Percentiles rank a stretch among this genome's conserved stretches.
phyloP scores from a whole-genome alignment of 2,113 vertebrate genomes.

The Conger conger region DNA sequence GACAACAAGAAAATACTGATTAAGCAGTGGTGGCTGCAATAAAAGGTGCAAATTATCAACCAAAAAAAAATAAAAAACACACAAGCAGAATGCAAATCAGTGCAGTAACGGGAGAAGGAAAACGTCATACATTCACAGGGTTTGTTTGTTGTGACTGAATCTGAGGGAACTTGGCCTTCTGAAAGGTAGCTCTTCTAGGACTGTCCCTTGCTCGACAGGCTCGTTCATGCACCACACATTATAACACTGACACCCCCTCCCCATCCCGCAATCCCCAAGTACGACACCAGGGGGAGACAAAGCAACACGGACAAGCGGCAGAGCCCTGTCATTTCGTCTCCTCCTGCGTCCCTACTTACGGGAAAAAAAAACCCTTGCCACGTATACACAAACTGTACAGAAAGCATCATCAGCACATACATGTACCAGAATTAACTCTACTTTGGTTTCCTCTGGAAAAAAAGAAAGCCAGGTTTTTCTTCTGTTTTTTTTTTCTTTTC shows the following conservation, averaged over 20 bases:
- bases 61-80: not conserved
- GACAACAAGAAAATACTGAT: conserved; percentile 16
- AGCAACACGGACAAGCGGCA: conserved; percentile 25
- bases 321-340: conserved; percentile 48
- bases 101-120: conserved; percentile 37
- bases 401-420: conserved; percentile 55
- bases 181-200: conserved; percentile 13
- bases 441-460: conserved; percentile 61
- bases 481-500: conserved; percentile 33
- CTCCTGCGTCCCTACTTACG: conserved; percentile 24
- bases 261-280: conserved; percentile 60
- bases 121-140: conserved; percentile 52
- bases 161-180: conserved; percentile 37
- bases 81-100: conserved; percentile 24
- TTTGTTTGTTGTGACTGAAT: conserved; percentile 27
- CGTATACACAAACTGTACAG: conserved; percentile 59
- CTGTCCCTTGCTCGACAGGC: conserved; percentile 41
- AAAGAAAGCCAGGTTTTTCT: conserved; percentile 29
- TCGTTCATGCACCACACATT: not conserved
- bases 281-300: conserved; percentile 32
- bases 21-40: conserved; percentile 7
- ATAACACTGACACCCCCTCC: conserved; percentile 45
- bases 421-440: conserved; percentile 54
- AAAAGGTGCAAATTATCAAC: conserved; percentile 26
- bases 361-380: conserved; percentile 36